Percentiles rank a stretch among this genome's conserved stretches.
Conservation (phyloP, 1,140 invertebrate species). For the Bombus soroeensis region DNA sequence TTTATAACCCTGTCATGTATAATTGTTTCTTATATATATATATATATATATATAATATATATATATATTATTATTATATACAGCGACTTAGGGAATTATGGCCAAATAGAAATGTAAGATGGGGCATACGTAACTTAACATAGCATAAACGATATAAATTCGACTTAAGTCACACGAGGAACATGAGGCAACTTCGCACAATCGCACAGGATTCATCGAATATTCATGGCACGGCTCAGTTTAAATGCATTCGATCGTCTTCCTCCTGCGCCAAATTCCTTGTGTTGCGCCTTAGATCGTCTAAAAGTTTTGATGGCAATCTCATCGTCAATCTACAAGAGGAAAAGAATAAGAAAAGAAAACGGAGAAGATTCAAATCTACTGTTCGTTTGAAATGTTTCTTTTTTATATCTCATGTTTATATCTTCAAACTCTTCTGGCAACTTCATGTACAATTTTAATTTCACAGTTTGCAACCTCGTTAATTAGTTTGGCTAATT, state of each 20-base stretch:
- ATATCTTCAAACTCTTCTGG: background rate
- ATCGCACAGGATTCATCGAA: background rate
- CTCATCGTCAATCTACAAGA: slow-evolving; percentile 58
- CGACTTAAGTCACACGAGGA: background rate
- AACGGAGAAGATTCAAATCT: background rate
- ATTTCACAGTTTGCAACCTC: background rate
- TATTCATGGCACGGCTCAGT: slow-evolving; percentile 13
- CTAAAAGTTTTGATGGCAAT: slow-evolving; percentile 50
- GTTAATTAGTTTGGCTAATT: background rate
- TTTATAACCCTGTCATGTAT: background rate
- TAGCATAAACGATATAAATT: background rate
- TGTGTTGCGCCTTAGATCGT: background rate
- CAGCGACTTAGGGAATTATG: background rate
- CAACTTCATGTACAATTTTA: too few relatives aligned
- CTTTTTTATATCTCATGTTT: background rate
- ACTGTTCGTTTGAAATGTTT: background rate
- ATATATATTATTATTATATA: slow-evolving; percentile 31
- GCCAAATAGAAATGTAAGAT: background rate
- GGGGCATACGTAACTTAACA: background rate
- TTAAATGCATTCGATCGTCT: background rate
- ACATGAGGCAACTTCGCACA: background rate
- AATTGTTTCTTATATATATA: too few relatives aligned
- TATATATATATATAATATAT: too few relatives aligned
- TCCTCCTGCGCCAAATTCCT: slow-evolving; percentile 10
- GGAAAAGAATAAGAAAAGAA: background rate